Conservation (phyloP, 2,797 vertebrate genomes). For the Euphonia xanthogaster region DNA sequence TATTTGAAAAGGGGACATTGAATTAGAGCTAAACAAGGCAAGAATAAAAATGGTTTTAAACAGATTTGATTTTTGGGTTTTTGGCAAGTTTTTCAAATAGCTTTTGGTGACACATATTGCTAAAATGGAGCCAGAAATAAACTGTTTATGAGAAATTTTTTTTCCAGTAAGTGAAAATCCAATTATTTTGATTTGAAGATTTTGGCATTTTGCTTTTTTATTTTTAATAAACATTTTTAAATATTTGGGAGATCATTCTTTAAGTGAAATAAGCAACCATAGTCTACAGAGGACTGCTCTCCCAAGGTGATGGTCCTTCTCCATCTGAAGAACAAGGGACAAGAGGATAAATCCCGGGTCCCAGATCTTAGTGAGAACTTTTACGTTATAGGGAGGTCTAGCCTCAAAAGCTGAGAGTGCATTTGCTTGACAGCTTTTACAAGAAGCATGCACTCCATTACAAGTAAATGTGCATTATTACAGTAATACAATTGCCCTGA, state of each 20-base stretch:
- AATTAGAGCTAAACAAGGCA: background rate
- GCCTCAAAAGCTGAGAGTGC: background rate
- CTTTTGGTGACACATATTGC: background rate
- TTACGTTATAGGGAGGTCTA: background rate
- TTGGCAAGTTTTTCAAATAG: background rate
- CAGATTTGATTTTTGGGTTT: background rate
- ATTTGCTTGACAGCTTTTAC: background rate
- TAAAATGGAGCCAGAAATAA: background rate
- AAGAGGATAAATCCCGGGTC: background rate
- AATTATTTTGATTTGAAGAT: background rate
- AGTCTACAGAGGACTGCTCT: background rate
- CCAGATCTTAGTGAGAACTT: background rate
- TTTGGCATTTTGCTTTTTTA: background rate
- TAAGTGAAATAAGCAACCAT: background rate
- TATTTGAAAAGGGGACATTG: background rate
- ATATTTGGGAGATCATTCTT: background rate
- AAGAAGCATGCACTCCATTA: background rate
- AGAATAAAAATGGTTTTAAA: background rate
- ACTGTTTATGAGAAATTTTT: background rate
- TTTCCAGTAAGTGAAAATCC: background rate
- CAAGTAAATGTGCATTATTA: background rate
- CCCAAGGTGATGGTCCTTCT: background rate
- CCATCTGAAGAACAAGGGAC: background rate
- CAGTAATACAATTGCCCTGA: background rate
- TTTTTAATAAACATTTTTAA: background rate